phyloP scores from a whole-genome alignment of 1,140 invertebrate species.

The Solen grandis region DNA sequence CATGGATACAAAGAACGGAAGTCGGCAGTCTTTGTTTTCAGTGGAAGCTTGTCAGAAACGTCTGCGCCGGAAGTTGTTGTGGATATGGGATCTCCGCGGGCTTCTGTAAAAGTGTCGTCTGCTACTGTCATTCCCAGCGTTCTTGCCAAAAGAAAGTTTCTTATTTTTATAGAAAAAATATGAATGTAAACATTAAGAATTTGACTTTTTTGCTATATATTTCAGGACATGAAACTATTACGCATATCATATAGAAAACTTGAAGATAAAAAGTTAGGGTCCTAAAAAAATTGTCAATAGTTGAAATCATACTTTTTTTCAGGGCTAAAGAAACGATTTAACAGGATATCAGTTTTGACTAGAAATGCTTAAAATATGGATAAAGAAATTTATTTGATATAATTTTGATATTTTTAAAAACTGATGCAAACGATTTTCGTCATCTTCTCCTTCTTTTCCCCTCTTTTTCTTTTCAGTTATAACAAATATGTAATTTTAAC shows the following conservation, averaged over 20 bases:
- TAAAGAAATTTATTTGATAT: too few relatives aligned
- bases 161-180: neutral
- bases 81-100: conserved; percentile 5
- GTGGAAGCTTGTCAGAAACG: conserved; percentile 32
- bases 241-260: neutral
- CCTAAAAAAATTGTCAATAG: too few relatives aligned
- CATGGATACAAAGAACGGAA: conserved; percentile 39
- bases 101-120: neutral
- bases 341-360: too few relatives aligned
- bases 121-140: neutral
- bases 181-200: neutral
- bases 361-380: too few relatives aligned
- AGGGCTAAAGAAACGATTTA: too few relatives aligned
- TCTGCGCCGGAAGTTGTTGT: conserved; percentile 31
- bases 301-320: too few relatives aligned
- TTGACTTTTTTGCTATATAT: neutral
- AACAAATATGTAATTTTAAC: too few relatives aligned
- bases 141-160: neutral
- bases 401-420: too few relatives aligned
- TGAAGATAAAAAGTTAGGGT: too few relatives aligned
- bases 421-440: too few relatives aligned
- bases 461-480: too few relatives aligned
- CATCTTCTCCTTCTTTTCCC: too few relatives aligned
- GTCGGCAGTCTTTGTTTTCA: conserved; percentile 33
- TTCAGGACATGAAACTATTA: neutral